Base-by-base conservation (phyloP, 1,140 invertebrate species). In the Augochlora pura region DNA sequence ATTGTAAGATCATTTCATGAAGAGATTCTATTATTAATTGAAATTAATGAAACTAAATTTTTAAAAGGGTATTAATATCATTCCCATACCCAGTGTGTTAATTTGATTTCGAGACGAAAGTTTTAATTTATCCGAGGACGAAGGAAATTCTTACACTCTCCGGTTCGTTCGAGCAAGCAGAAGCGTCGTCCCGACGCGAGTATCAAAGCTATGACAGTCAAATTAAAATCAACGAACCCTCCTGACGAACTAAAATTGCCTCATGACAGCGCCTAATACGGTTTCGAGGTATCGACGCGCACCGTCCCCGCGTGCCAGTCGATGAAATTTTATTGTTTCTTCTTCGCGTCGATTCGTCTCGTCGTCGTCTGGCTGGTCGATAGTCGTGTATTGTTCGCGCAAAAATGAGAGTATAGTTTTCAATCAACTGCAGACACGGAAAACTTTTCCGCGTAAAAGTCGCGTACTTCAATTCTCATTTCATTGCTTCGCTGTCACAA, bases 231-330 rank as follows among this genome's bases (percentile, higher is more conserved):
- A 82, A 80, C 72, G 52, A 25, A 52, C 27, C 68, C 75, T 6
- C 32, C 21, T 76, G 62, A 81, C 69, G 72, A 54, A 62, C 77
- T 46, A 49, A 84, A 86, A 82, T 79, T 66, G 66, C 62, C 54
- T 68, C 67, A 27, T 85, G 84, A 84, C 80, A 77, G 76, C 68
- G 77, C 72, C 71, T 87, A 87, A 87, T 87, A 86, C 81, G 81
- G 42, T 87, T 86, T 82, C 67, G 66, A 82, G 76, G 62, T 59
- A 84, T 86, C 82, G 75, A 32, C 32, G 74, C 70, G 84, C 71
- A 85, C 81, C 84, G 81, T 84, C 63, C 69, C 69, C 63, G 78
- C 27, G 42, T 18, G 16, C 16, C 65, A 64, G 32, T 78, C 79
- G 67, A 82, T 86, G 84, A 66, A 38, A 63, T 86, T 86, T 82